A percentile compares a stretch with the other conserved stretches of the same genome.
Conservation (phyloP, 2,113 vertebrate species). For the Vanacampus margaritifer region DNA sequence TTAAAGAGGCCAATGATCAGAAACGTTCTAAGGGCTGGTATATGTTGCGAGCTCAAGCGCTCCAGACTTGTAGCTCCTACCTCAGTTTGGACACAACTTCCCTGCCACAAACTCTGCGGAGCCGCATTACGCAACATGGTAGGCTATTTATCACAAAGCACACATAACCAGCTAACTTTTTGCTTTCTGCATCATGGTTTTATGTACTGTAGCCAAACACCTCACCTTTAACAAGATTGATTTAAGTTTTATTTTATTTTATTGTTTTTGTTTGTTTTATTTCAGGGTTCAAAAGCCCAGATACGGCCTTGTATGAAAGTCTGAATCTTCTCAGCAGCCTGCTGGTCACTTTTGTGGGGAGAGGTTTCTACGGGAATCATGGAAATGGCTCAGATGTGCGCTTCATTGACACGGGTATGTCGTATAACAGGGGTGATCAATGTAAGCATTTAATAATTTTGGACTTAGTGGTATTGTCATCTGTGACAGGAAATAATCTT, state of each 20-base stretch:
- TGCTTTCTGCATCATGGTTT: neutral
- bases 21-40: constrained; percentile 82
- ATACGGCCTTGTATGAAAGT: constrained; percentile 76
- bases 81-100: constrained; percentile 72
- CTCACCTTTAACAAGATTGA: neutral
- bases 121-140: constrained; percentile 74
- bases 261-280: constrained; percentile 5
- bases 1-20: constrained; percentile 74
- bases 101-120: constrained; percentile 65
- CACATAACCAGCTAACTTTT: neutral
- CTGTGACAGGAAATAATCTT: constrained; percentile 79
- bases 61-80: constrained; percentile 77
- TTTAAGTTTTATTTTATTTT: too few species aligned
- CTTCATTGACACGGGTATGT: constrained; percentile 78
- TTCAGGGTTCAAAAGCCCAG: constrained; percentile 78
- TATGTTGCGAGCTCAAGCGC: constrained; percentile 77
- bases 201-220: neutral
- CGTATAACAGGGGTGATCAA: neutral
- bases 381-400: constrained; percentile 39
- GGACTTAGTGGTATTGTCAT: neutral
- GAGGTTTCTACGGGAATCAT: constrained; percentile 64
- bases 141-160: constrained; percentile 8
- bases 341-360: constrained; percentile 77
- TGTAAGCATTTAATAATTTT: neutral
- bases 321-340: constrained; percentile 85